phyloP scores from a whole-genome alignment of 2,888 invertebrate species.

The Exephanes ischioxanthus region DNA sequence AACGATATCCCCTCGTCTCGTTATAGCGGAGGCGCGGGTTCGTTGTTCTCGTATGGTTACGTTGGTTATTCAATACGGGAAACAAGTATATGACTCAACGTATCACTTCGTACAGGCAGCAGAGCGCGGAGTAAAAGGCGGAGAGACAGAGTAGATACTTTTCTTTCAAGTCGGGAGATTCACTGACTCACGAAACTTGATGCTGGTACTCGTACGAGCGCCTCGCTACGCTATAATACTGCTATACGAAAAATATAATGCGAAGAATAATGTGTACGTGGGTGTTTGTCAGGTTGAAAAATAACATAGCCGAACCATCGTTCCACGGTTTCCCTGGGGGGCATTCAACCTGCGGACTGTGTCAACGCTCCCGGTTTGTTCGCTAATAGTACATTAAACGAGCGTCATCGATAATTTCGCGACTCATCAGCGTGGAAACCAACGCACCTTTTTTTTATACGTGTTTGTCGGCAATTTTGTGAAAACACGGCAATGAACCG shows the following conservation, averaged over 20 bases:
- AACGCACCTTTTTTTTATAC: neutral
- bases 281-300: slow-evolving; percentile 16
- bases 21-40: slow-evolving; percentile 15
- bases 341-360: slow-evolving; percentile 11
- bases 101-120: slow-evolving; percentile 35
- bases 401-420: slow-evolving; percentile 33
- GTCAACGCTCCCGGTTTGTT: slow-evolving; percentile 1
- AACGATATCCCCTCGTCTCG: slow-evolving; percentile 35
- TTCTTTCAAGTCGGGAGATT: slow-evolving; percentile 5
- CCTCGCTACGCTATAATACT: neutral
- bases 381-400: neutral
- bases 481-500: slow-evolving; percentile 20
- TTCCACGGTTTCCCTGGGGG: neutral
- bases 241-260: slow-evolving; percentile 11
- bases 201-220: slow-evolving; percentile 26
- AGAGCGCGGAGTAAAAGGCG: slow-evolving; percentile 18
- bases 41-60: slow-evolving; percentile 37
- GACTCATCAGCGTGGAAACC: slow-evolving; percentile 23
- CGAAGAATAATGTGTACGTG: slow-evolving; percentile 36
- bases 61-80: slow-evolving; percentile 56
- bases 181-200: slow-evolving; percentile 40
- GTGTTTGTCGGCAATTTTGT: neutral
- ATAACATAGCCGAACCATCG: slow-evolving; percentile 1
- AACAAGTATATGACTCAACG: slow-evolving; percentile 46
- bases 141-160: slow-evolving; percentile 27